These are phyloP conservation scores for Conus betulinus DNA, from an alignment of 1,140 invertebrate genomes.

Conservation along the genomic window DNA sequence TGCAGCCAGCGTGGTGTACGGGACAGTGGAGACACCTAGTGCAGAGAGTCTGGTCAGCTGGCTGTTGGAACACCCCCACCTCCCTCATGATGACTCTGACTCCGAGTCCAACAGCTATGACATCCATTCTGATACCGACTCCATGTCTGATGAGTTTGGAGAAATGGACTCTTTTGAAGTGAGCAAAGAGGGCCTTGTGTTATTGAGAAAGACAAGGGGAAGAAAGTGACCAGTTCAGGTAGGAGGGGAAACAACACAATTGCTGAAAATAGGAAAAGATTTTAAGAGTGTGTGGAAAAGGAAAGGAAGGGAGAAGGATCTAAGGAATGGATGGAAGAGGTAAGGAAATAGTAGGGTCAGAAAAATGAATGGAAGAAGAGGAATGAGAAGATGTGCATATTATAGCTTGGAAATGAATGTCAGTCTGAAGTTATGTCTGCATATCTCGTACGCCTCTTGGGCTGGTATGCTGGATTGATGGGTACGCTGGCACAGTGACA, in stretches of 20 bases:
- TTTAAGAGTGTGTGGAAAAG: no score
- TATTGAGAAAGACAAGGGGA: not conserved
- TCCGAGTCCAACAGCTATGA: conserved; percentile 71
- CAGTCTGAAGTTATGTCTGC: no score
- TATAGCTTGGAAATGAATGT: no score
- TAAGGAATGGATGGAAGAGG: no score
- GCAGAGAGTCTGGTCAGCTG: conserved; percentile 87
- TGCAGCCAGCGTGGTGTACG: conserved; percentile 25
- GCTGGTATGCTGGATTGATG: no score
- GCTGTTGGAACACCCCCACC: conserved; percentile 87
- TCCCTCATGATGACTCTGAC: conserved; percentile 64
- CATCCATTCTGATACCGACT: conserved; percentile 82
- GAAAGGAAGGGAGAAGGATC: no score
- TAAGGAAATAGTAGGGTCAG: no score
- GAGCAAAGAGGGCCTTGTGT: not conserved
- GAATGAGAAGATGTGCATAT: no score
- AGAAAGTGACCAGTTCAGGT: not conserved
- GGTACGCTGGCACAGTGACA: no score
- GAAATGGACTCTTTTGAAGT: conserved; percentile 67
- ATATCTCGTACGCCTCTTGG: no score
- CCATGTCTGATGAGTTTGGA: conserved; percentile 78
- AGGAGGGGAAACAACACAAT: not conserved
- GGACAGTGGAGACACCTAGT: conserved; percentile 73
- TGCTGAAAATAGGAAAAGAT: no score
- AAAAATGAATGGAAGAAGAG: no score